phyloP scores from a whole-genome alignment of 2,888 invertebrate genomes.

The Elaeidobius kamerunicus region DNA sequence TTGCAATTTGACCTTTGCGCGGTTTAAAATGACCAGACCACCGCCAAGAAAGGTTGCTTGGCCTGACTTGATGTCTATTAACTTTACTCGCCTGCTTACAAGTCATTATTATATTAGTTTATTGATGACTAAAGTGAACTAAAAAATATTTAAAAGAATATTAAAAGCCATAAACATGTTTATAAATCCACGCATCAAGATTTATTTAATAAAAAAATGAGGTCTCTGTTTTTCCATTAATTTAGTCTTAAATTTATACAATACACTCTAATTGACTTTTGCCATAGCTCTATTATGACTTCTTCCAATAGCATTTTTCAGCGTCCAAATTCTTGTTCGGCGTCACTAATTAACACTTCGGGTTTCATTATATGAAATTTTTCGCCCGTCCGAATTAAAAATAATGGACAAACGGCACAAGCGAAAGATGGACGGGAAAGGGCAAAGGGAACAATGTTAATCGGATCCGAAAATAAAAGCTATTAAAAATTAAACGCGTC shows the following conservation, averaged over 20 bases:
- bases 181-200: too few relatives aligned
- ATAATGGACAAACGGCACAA: conserved; percentile 18
- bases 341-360: background rate
- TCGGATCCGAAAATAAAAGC: conserved; percentile 28
- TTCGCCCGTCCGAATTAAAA: conserved; percentile 8
- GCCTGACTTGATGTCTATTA: conserved; percentile 16
- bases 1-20: conserved; percentile 43
- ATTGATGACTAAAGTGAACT: too few relatives aligned
- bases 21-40: conserved; percentile 31
- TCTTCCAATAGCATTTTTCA: too few relatives aligned
- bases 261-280: too few relatives aligned
- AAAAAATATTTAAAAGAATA: too few relatives aligned
- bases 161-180: too few relatives aligned
- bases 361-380: conserved; percentile 1
- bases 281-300: too few relatives aligned
- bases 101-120: conserved; percentile 12
- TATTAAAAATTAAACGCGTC: conserved; percentile 30
- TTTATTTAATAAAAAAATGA: too few relatives aligned
- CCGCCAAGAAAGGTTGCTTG: conserved; percentile 34
- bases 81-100: conserved; percentile 11
- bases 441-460: conserved; percentile 22
- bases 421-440: conserved; percentile 4
- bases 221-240: too few relatives aligned
- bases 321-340: conserved; percentile 5
- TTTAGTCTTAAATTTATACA: too few relatives aligned